Evolutionary conservation across 2,888 invertebrate species (phyloP), one percentile per base, ranked within the genome.

Genomic region (Tachystola acroxantha): DNA sequence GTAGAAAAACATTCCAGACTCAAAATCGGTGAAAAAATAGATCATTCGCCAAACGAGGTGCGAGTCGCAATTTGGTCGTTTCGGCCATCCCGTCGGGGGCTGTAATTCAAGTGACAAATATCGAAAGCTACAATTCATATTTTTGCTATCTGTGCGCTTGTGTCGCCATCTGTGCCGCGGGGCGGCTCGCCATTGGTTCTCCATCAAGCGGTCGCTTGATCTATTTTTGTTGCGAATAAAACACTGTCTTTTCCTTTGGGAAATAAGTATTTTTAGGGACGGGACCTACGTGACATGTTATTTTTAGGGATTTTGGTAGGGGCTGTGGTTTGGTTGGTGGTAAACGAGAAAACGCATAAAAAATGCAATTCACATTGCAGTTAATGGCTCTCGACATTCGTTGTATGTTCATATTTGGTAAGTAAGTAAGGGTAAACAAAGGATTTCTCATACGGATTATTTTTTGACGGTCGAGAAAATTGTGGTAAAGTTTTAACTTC

Each of bases 21-120:
- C 33, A 19, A 31, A 37, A 34, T 40, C 34, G 30, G 31, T 12
- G 16, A 28, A 19, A 31, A 41, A 37, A 42, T 38, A 38, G 37
- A 42, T 42, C 41, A 42, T 38, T 20, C 35, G 16, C 13, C 35
- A 68, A 85, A 82, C 82, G 82, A 81, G 79, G 81, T 82, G 80
- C 65, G 72, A 80, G 68, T 67, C 56, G 62, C 70, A 68, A 69
- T 68, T 66, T 64, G 63, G 57, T 63, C 71, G 67, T 66, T 68
- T 65, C 66, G 68, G 67, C 57, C 55, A 64, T 68, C 40, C 86
- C 80, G 70, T 57, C 69, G 86, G 84, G 87, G 75, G 78, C 79
- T 75, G 75, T 86, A 86, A 84, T 77, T 88, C 85, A 84, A 81
- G 80, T 88, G 88, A 87, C 88, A 88, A 88, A 88, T 87, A 88